Conservation (phyloP, 1,140 invertebrate genomes). For the Euwallacea similis region DNA sequence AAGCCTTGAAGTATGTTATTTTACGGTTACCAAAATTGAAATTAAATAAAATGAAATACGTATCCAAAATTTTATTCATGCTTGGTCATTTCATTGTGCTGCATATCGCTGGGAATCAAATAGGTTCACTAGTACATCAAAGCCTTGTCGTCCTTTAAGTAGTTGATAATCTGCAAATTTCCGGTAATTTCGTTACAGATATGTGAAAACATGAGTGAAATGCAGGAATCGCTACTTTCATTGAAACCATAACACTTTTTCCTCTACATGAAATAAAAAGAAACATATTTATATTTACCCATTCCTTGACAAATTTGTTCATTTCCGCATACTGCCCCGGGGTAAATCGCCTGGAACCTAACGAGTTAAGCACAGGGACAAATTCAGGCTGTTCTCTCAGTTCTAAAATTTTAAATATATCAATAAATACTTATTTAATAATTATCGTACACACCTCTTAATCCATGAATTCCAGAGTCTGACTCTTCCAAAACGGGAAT, state of each 20-base stretch:
- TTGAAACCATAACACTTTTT: not conserved
- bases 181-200: not conserved
- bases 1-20: no score
- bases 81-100: no score
- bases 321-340: not conserved
- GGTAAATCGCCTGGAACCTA: not conserved
- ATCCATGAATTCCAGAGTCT: not conserved
- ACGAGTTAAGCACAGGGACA: not conserved
- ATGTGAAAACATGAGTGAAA: not conserved
- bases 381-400: not conserved
- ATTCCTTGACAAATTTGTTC: constrained; percentile 8
- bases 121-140: no score
- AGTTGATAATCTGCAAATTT: not conserved
- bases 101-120: no score
- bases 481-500: not conserved
- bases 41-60: no score
- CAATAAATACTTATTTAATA: not conserved
- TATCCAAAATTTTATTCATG: no score
- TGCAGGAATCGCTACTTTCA: not conserved
- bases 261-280: not conserved
- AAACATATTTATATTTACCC: not conserved
- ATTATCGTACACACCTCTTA: constrained; percentile 1
- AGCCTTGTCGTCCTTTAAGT: not conserved
- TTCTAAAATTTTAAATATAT: not conserved
- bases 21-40: no score